phyloP scores from a whole-genome alignment of 2,113 vertebrate species.

The Oryzias woworae region DNA sequence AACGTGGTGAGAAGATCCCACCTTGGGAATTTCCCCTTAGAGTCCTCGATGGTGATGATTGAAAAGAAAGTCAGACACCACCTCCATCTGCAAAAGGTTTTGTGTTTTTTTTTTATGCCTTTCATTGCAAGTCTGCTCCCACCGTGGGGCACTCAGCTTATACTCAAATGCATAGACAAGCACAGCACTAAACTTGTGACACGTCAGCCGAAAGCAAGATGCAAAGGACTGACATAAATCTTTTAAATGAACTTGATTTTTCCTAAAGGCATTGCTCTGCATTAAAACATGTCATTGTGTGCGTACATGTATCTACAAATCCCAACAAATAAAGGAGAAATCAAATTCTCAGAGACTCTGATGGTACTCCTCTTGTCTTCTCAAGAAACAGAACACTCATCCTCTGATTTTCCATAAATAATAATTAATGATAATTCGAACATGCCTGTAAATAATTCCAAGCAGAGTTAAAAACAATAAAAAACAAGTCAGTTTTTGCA shows the following conservation, averaged over 20 bases:
- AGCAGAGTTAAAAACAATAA: no score
- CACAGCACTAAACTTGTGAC: constrained; percentile 30
- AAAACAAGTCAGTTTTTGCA: no score
- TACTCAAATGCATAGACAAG: constrained; percentile 19
- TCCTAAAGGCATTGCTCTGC: constrained; percentile 17
- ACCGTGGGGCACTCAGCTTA: constrained; percentile 23
- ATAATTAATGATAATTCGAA: no score
- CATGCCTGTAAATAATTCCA: no score
- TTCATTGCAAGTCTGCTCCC: constrained; percentile 22
- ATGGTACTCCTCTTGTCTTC: no score
- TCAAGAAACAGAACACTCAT: no score
- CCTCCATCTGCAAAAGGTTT: constrained; percentile 30
- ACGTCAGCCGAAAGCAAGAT: constrained; percentile 20
- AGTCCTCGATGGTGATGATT: constrained; percentile 34
- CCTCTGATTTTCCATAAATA: no score
- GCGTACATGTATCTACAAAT: constrained; percentile 11
- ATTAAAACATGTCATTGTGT: constrained; percentile 20
- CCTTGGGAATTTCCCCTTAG: constrained; percentile 43
- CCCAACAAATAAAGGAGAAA: no score
- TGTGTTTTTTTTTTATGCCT: constrained; percentile 58
- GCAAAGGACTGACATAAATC: constrained; percentile 43
- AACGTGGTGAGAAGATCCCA: constrained; percentile 12
- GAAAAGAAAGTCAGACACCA: constrained; percentile 53
- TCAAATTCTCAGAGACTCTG: no score
- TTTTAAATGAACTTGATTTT: constrained; percentile 44